Evolutionary conservation across 2,113 vertebrate genomes (phyloP).

Genomic region (Callospermophilus lateralis): DNA sequence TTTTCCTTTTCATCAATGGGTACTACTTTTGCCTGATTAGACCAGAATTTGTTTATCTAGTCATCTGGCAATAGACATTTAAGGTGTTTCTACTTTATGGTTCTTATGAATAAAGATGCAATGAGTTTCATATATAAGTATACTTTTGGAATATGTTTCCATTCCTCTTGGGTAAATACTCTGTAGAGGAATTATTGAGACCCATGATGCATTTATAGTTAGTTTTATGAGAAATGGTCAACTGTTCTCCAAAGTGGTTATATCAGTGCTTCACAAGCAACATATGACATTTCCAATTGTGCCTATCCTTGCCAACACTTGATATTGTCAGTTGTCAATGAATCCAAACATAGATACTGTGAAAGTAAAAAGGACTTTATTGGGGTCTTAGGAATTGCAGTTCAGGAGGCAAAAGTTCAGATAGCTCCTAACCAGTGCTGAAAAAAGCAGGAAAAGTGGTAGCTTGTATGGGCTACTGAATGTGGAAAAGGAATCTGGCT

Average conservation of each 20-base stretch:
- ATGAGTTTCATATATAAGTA: background rate
- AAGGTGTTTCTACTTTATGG: background rate
- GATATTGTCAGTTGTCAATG: background rate
- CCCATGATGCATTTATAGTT: constrained; percentile 1
- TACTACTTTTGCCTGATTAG: background rate
- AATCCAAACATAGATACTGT: background rate
- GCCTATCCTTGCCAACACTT: background rate
- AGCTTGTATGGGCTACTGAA: background rate
- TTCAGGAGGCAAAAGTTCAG: background rate
- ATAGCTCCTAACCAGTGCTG: background rate
- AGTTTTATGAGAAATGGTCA: background rate
- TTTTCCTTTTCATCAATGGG: background rate
- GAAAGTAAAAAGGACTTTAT: background rate
- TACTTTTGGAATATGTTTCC: background rate
- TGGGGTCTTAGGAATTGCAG: background rate
- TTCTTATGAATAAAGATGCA: constrained; percentile 13
- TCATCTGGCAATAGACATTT: background rate
- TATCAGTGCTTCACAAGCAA: background rate
- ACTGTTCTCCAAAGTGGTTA: background rate
- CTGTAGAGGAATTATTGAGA: background rate
- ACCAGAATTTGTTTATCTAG: background rate
- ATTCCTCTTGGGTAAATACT: background rate
- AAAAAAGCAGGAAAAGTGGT: background rate
- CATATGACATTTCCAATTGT: background rate
- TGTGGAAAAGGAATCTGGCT: no score